Evolutionary conservation across 1,140 invertebrate genomes (phyloP).

Genomic region (Lordiphosa clarofinis): DNA sequence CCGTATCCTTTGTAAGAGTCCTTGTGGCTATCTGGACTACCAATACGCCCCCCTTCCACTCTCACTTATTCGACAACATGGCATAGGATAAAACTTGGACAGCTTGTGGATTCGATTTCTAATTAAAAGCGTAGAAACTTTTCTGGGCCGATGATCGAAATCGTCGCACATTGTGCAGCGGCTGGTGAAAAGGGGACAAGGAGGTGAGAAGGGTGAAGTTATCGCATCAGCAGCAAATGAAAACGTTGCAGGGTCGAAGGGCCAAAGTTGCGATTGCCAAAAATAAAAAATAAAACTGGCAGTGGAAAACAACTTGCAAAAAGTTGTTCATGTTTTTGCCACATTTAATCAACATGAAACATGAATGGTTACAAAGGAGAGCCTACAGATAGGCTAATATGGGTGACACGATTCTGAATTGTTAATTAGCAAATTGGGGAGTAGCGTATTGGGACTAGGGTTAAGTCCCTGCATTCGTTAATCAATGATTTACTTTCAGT

Average conservation of each 20-base stretch:
- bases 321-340: slow-evolving; percentile 15
- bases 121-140: slow-evolving; percentile 69
- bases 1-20: too few species aligned
- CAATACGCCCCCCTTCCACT: background rate
- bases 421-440: too few species aligned
- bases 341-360: slow-evolving; percentile 77
- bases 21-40: too few species aligned
- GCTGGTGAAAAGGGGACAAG: background rate
- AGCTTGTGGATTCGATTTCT: slow-evolving; percentile 61
- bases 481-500: too few species aligned
- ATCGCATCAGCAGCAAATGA: slow-evolving; percentile 47
- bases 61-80: slow-evolving; percentile 3
- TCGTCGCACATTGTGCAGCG: slow-evolving; percentile 37
- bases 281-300: slow-evolving; percentile 17
- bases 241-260: slow-evolving; percentile 20
- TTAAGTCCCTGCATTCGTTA: too few species aligned
- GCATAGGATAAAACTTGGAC: slow-evolving; percentile 44
- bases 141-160: slow-evolving; percentile 54
- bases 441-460: too few species aligned
- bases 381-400: background rate
- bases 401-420: too few species aligned
- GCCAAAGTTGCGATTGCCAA: slow-evolving; percentile 7
- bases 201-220: slow-evolving; percentile 17
- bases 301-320: slow-evolving; percentile 5
- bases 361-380: slow-evolving; percentile 28